Evolutionary conservation across 64 coral and sea anemone genomes (phyloP).

Genomic region (Stichodactyla mertensii): DNA sequence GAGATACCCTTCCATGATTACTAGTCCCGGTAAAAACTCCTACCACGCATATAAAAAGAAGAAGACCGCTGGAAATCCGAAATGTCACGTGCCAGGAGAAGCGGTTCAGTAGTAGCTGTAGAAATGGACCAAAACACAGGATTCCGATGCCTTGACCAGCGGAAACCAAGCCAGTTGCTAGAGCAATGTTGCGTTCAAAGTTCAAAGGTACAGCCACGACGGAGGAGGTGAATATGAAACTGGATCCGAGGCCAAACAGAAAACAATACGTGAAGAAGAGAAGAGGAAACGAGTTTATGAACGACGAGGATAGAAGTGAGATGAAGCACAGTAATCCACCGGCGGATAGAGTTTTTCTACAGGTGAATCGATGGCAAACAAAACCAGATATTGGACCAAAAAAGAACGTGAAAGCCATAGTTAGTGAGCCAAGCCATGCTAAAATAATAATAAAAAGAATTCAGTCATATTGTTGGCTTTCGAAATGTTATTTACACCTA

Average conservation of each 20-base stretch:
- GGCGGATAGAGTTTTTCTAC: background rate
- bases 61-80: slow-evolving; percentile 24
- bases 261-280: slow-evolving; percentile 34
- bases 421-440: slow-evolving; percentile 32
- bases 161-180: slow-evolving; percentile 23
- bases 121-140: slow-evolving; percentile 3
- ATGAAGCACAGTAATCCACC: slow-evolving; percentile 28
- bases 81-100: slow-evolving; percentile 22
- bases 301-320: slow-evolving; percentile 28
- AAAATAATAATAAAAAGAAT: background rate
- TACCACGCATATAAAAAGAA: background rate
- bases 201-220: slow-evolving; percentile 24
- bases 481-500: no score
- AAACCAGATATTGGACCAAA: slow-evolving; percentile 17
- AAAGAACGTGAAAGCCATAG: slow-evolving; percentile 24
- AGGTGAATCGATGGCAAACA: slow-evolving; percentile 12
- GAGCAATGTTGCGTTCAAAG: slow-evolving; percentile 21
- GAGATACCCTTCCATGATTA: background rate
- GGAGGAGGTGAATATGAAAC: slow-evolving; percentile 25
- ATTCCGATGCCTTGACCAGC: slow-evolving; percentile 32
- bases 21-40: background rate
- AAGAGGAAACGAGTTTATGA: slow-evolving; percentile 10
- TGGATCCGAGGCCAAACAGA: slow-evolving; percentile 25
- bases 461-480: no score
- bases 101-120: background rate